Percentiles rank a stretch among this genome's conserved stretches.
Conservation (phyloP, 2,113 vertebrate genomes). For the Gnathonemus echidnorhynchus region DNA sequence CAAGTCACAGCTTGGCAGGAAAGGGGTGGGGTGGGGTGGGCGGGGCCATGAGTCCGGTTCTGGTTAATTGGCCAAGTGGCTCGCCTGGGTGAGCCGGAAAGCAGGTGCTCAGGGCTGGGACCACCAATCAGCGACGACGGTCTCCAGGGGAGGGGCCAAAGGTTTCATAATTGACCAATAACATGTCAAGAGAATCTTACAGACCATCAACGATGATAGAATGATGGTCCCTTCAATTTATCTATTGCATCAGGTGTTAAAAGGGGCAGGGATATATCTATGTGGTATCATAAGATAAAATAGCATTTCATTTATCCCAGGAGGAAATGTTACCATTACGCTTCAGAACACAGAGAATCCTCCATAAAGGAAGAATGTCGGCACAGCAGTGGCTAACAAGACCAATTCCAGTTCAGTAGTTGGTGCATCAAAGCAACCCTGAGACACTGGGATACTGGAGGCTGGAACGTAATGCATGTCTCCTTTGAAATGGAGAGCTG, state of each 20-base stretch:
- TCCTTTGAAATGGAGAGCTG: background rate
- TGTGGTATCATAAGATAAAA: background rate
- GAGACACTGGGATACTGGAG: too few relatives aligned
- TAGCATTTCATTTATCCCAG: background rate
- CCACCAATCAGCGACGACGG: too few relatives aligned
- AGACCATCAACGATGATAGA: background rate
- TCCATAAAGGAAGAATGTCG: background rate
- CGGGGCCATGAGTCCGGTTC: background rate
- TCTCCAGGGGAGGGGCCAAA: background rate
- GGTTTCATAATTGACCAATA: background rate
- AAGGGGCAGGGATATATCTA: background rate
- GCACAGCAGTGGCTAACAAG: background rate
- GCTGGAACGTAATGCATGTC: too few relatives aligned
- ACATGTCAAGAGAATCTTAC: background rate
- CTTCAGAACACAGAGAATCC: background rate
- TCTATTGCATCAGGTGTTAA: background rate
- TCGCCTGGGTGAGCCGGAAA: background rate
- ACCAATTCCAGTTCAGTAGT: background rate
- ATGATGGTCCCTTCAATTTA: background rate
- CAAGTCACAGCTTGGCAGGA: background rate
- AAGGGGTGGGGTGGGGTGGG: background rate
- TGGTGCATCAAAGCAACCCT: background rate
- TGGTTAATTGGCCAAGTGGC: background rate
- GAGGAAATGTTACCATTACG: background rate
- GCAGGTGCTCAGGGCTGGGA: background rate